Evolutionary conservation across 2,888 invertebrate species (phyloP).

Genomic region (Tortrix viridana): DNA sequence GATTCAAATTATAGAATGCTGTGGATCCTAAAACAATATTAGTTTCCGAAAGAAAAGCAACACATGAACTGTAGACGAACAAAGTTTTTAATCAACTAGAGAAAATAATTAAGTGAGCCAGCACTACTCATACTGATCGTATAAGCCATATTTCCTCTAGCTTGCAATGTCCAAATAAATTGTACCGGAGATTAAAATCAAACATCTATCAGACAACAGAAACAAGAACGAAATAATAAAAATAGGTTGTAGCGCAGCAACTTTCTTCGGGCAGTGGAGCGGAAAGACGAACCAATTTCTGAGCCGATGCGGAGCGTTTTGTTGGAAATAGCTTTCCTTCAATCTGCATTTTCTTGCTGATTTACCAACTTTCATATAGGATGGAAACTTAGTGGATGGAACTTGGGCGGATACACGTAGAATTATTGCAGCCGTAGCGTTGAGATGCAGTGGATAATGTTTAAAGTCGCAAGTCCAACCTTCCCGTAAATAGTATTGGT

Average conservation of each 20-base stretch:
- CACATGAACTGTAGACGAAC: no score
- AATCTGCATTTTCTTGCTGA: slow-evolving; percentile 85
- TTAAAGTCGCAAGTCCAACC: not conserved
- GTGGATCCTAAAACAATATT: no score
- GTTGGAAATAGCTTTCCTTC: slow-evolving; percentile 84
- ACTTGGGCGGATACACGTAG: slow-evolving; percentile 13
- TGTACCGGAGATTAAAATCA: slow-evolving; percentile 69
- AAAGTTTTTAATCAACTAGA: no score
- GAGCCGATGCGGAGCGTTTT: slow-evolving; percentile 81
- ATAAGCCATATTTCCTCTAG: slow-evolving; percentile 41
- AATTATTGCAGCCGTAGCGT: slow-evolving; percentile 18
- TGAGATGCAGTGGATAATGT: not conserved
- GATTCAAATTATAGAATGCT: no score
- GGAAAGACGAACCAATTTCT: slow-evolving; percentile 81
- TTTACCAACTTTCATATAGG: slow-evolving; percentile 81
- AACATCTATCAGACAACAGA: slow-evolving; percentile 67
- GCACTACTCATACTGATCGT: slow-evolving; percentile 1
- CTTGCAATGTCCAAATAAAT: slow-evolving; percentile 46
- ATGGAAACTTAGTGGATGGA: slow-evolving; percentile 49
- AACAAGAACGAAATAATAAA: slow-evolving; percentile 75
- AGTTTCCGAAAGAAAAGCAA: no score
- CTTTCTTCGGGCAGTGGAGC: slow-evolving; percentile 77
- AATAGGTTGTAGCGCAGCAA: slow-evolving; percentile 77
- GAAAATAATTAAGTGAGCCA: not conserved
- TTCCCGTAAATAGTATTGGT: no score